phyloP scores from a whole-genome alignment of 1,140 invertebrate species.

The Drosophila ambigua region DNA sequence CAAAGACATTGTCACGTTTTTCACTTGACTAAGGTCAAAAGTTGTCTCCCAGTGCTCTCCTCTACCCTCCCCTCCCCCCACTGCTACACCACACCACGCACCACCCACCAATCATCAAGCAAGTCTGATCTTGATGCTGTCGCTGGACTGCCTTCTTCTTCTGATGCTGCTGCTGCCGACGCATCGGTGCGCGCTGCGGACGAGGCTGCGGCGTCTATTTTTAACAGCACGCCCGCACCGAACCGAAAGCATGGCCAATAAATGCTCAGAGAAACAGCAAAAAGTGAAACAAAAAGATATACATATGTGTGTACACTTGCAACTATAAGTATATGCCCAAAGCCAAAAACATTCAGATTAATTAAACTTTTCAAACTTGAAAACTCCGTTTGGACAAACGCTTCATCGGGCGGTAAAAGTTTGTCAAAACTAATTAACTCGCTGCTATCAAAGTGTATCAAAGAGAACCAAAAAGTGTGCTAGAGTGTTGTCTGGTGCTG shows the following conservation, averaged over 20 bases:
- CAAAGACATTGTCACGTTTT: conserved; percentile 59
- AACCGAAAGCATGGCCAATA: conserved; percentile 40
- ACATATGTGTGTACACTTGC: conserved; percentile 9
- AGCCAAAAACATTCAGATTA: conserved; percentile 38
- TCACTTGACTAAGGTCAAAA: conserved; percentile 80
- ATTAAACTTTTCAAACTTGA: conserved; percentile 47
- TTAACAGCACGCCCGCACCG: conserved; percentile 53
- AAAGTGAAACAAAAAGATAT: conserved; percentile 16
- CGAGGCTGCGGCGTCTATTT: conserved; percentile 54
- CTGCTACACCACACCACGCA: neutral
- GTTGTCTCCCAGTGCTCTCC: conserved; percentile 41
- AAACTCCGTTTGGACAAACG: conserved; percentile 18
- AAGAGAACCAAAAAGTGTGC: too few species aligned
- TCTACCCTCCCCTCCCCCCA: neutral
- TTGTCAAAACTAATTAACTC: too few species aligned
- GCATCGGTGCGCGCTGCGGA: conserved; percentile 28
- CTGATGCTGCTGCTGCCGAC: conserved; percentile 15
- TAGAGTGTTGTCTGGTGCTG: conserved; percentile 1
- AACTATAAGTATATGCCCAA: conserved; percentile 9
- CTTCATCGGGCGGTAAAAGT: too few species aligned
- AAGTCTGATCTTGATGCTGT: conserved; percentile 75
- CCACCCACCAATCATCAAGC: conserved; percentile 35
- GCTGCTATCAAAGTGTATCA: too few species aligned
- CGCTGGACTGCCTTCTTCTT: conserved; percentile 20
- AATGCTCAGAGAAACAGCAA: conserved; percentile 32